phyloP scores from a whole-genome alignment of 2,113 vertebrate species.

The Abramis brama region DNA sequence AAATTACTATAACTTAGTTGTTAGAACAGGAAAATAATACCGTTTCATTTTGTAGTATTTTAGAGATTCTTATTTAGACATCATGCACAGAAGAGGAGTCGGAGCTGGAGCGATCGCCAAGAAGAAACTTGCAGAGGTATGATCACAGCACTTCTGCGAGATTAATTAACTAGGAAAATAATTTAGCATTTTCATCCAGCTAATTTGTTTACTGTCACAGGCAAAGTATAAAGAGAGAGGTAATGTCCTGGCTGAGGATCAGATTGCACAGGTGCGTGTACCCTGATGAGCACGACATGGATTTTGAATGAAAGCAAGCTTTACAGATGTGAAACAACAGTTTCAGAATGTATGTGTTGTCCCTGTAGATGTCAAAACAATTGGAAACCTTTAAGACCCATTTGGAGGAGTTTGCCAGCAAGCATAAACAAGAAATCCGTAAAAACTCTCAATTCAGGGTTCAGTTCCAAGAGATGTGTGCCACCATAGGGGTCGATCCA shows the following conservation, averaged over 20 bases:
- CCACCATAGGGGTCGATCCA: conserved; percentile 94
- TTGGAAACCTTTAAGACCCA: conserved; percentile 93
- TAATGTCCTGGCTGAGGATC: conserved; percentile 92
- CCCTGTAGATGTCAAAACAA: conserved; percentile 92
- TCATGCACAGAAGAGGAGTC: conserved; percentile 90
- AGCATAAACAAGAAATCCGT: conserved; percentile 96
- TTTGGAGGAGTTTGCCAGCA: conserved; percentile 96
- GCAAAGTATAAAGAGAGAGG: conserved; percentile 97
- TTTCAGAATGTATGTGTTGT: neutral
- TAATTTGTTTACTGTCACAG: conserved; percentile 64
- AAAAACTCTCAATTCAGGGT: conserved; percentile 89
- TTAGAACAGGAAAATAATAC: neutral
- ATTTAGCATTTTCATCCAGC: neutral
- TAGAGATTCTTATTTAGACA: neutral
- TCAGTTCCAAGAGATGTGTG: conserved; percentile 98
- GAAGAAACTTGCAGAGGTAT: conserved; percentile 93
- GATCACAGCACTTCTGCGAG: neutral
- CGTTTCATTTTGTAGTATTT: neutral
- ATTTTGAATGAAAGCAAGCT: neutral
- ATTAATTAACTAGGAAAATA: neutral
- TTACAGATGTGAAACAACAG: neutral
- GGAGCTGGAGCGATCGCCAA: conserved; percentile 93
- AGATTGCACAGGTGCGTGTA: conserved; percentile 86
- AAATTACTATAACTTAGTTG: neutral
- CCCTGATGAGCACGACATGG: neutral